A percentile compares a stretch with the other conserved stretches of the same genome.
These are phyloP conservation scores for Acomys russatus DNA, from an alignment of 2,797 vertebrate genomes.

Conservation along the genomic window DNA sequence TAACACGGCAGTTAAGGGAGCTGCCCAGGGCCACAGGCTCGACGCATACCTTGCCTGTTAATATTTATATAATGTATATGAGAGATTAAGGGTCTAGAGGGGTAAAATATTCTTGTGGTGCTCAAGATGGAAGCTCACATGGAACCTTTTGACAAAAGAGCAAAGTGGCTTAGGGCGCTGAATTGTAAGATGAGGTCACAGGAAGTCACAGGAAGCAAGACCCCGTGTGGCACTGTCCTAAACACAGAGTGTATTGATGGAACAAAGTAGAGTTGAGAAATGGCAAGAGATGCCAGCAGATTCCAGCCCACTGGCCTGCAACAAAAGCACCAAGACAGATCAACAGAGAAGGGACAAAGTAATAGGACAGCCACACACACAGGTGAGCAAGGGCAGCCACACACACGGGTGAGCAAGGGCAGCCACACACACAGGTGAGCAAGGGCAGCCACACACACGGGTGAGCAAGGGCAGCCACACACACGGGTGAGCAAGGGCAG, in stretches of 20 bases:
- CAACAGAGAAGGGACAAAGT: not conserved
- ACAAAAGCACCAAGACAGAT: slow-evolving; percentile 1
- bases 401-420: too few species aligned
- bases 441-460: too few species aligned
- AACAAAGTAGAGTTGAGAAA: not conserved
- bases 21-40: not conserved
- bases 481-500: too few species aligned
- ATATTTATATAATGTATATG: not conserved
- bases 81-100: not conserved
- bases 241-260: not conserved
- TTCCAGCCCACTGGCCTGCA: slow-evolving; percentile 40
- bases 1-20: not conserved
- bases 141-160: not conserved
- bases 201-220: not conserved
- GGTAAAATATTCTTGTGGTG: not conserved
- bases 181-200: not conserved
- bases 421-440: too few species aligned
- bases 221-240: not conserved
- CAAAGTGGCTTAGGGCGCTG: not conserved
- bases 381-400: too few species aligned
- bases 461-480: too few species aligned
- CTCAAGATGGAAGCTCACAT: not conserved
- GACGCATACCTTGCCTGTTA: not conserved
- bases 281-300: not conserved
- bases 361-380: not conserved